Evolutionary conservation across 2,888 invertebrate species (phyloP), one percentile per base, ranked within the genome.

Genomic region (Nysson spinosus): DNA sequence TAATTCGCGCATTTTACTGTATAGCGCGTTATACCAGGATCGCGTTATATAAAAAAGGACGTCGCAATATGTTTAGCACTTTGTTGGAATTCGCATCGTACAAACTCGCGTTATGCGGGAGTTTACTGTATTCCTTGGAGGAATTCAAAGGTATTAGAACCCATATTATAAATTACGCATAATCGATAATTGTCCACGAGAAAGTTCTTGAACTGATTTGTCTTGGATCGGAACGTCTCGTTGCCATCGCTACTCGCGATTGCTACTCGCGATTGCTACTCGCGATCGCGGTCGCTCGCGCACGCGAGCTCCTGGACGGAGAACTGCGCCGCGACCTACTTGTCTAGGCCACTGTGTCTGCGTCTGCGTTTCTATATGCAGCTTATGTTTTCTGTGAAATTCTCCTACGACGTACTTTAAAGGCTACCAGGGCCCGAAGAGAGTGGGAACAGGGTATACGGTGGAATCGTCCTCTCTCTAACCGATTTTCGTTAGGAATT

Each of bases 311-410:
- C 73, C 57, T 55, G 72, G 69, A 73, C 74, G 77, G 77, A 82
- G 81, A 83, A 85, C 79, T 85, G 78, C 85, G 85, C 82, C 81
- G 85, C 82, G 84, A 85, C 85, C 85, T 84, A 85, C 80, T 85
- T 84, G 83, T 85, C 85, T 85, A 85, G 85, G 85, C 85, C 84
- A 82, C 81, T 82, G 79, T 83, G 79, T 80, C 83, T 82, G 69
- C 75, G n/a, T n/a, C 80, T 79, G 70, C 78, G 72, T 75, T 79
- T 77, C 78, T 78, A 78, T 75, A 74, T 75, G 77, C 77, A 69
- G 72, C 65, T 70, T 76, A 72, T 70, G 77, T 76, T 78, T 77
- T 71, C 64, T 60, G 72, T 56, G 75, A 72, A 77, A 72, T 75
- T 72, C 75, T 49, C 64, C 60, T 47, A 28, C 55, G 58, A n/a